Evolutionary conservation across 2,888 invertebrate genomes (phyloP), one percentile per base, ranked within the genome.

Genomic region (Philhelius pedissequus): DNA sequence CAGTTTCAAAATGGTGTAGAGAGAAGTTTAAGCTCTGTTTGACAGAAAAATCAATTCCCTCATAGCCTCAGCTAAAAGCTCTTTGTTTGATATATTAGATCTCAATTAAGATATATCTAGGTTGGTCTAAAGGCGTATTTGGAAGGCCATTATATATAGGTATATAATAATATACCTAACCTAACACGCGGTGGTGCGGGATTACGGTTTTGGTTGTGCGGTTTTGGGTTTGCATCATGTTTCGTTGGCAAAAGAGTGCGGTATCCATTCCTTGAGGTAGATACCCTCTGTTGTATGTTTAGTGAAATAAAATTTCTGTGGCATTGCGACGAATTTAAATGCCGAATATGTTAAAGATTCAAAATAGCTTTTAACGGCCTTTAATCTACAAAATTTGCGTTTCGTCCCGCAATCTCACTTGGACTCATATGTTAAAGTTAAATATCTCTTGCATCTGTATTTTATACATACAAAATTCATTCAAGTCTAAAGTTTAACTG

Each of bases 291-390:
- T 4, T 13, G 13, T 48, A 48, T 75, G 56, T 13, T 69, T 58
- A 35, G 11, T 45, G 82, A 54, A 68, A 82, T 32, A 11, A 18
- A 45, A 77, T 82, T 77, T 77, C 82, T 82, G 58, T 60, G 66
- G 60, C 71, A 82, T 73, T 76, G 71, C 66, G 64, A 64, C 25
- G 60, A 48, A 54, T 77, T 82, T 82, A 77, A 82, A 82, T 82
- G 81, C 71, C 77, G 77, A 66, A 76, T 52, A 62, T 54, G 11
- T 20, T 25, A n/a, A 15, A 58, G 64, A n/a, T n/a, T n/a, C n/a
- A n/a, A n/a, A n/a, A n/a, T n/a, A n/a, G n/a, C n/a, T n/a, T n/a
- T n/a, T n/a, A n/a, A n/a, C n/a, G n/a, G n/a, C n/a, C n/a, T n/a
- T n/a, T n/a, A n/a, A n/a, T n/a, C n/a, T n/a, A n/a, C n/a, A n/a